Base-by-base conservation (phyloP, 2,113 vertebrate genomes). In the Seriola dumerili region DNA sequence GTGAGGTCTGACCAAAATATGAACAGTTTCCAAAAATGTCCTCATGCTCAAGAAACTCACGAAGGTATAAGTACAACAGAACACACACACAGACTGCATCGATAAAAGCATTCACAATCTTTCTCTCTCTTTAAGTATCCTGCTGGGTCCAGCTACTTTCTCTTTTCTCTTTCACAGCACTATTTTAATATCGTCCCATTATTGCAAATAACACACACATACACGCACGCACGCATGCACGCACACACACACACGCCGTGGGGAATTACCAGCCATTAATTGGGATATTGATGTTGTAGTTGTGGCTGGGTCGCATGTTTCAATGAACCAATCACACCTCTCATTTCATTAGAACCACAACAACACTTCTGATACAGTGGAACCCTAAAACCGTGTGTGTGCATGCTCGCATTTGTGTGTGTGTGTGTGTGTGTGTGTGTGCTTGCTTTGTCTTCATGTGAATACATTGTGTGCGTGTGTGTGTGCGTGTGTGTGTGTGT, bases 361-460 rank as follows among this genome's bases (percentile, higher is more conserved):
- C 59, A 74, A 23, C 2, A 1, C 50, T 14, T 16, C 50, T n/a
- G 11, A 48, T 32, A 16, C 68, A 44, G 50, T 65, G 59, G 40
- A 76, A 25, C 38, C 58, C 38, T 14, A 32, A 23, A 32, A 38
- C 36, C 11, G 1, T 58, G 34, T 55, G 14, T 19, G 57, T 69
- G 23, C 46, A 11, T 3, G 17, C 36, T 62, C 50, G 46, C 25
- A 25, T 25, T 25, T 68, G 72, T 70, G 46, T 42, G 29, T 46
- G 57, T 58, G 48, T 74, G 64, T 68, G 72, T 70, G 46, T 42
- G 29, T 46, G 57, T 58, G 48, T 74, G 64, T 72, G 62, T n/a
- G 55, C 78, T 72, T 80, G 80, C 72, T 84, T 75, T 81, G 78
- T 90, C 71, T 86, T 63, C 40, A 57, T 71, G 63, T 71, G 74